phyloP scores from a whole-genome alignment of 2,888 invertebrate species.

The Drosophila nr. perissopoda region DNA sequence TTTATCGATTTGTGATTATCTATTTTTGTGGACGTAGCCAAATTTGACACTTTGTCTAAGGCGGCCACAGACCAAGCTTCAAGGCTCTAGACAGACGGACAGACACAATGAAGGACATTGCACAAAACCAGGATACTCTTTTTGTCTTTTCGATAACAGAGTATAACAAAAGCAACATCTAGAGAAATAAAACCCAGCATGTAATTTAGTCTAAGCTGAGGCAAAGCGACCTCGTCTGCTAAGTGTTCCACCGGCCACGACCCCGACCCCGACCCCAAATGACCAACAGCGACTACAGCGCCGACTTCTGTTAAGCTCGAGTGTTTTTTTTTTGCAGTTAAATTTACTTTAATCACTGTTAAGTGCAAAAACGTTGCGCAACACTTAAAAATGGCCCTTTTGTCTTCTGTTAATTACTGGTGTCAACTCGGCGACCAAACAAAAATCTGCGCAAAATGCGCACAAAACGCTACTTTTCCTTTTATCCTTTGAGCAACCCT shows the following conservation, averaged over 20 bases:
- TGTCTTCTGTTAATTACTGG: constrained; percentile 80
- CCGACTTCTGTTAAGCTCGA: constrained; percentile 63
- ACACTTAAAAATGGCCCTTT: constrained; percentile 68
- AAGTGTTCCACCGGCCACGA: neutral
- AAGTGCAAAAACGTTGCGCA: constrained; percentile 72
- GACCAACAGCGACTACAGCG: constrained; percentile 32
- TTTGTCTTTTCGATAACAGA: neutral
- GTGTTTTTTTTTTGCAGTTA: constrained; percentile 59
- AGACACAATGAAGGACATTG: neutral
- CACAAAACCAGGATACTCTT: neutral
- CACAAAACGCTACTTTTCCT: constrained; percentile 69
- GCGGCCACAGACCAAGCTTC: neutral
- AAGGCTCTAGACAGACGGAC: neutral
- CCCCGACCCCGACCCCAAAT: constrained; percentile 2
- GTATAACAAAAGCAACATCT: constrained; percentile 10
- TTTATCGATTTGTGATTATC: neutral
- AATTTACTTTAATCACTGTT: constrained; percentile 81
- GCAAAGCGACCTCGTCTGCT: constrained; percentile 38
- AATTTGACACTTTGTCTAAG: neutral
- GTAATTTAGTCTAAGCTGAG: constrained; percentile 41
- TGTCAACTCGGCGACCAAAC: constrained; percentile 63
- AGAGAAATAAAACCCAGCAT: constrained; percentile 32
- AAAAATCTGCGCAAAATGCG: constrained; percentile 33
- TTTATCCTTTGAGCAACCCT: constrained; percentile 73
- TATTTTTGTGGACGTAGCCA: neutral